Conservation (phyloP, 2,113 vertebrate genomes). For the Bolborhynchus lineola region DNA sequence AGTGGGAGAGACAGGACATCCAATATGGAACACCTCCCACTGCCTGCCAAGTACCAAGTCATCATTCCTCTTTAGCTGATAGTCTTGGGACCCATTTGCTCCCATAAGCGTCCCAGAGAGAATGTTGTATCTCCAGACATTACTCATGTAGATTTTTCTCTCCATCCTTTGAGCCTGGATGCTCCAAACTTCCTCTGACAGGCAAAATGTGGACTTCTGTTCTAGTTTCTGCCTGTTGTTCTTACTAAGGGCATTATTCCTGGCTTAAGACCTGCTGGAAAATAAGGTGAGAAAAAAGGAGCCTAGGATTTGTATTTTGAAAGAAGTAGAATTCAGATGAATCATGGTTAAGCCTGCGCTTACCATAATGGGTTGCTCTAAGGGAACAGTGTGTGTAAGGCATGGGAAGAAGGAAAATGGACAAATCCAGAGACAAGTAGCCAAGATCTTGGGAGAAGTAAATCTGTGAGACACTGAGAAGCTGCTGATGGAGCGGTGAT, state of each 20-base stretch:
- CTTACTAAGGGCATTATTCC: background rate
- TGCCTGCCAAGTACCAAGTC: background rate
- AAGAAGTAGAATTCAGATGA: background rate
- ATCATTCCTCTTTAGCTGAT: background rate
- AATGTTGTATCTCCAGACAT: background rate
- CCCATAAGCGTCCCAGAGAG: background rate
- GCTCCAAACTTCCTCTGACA: background rate
- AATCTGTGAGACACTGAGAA: background rate
- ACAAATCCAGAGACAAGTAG: background rate
- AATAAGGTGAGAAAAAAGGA: background rate
- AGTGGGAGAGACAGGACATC: background rate
- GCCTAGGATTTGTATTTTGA: background rate
- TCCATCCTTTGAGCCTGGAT: fast-evolving
- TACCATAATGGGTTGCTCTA: background rate
- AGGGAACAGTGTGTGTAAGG: background rate
- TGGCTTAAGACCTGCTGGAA: background rate
- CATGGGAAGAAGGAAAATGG: background rate
- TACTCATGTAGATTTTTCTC: background rate
- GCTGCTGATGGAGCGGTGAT: fast-evolving
- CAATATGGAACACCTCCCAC: background rate
- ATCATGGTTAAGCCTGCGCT: background rate
- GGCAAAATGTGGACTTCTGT: fast-evolving
- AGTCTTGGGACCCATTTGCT: background rate
- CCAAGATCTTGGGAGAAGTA: background rate
- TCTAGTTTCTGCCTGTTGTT: background rate